Conservation (phyloP, 2,797 vertebrate species). For the Cyclura pinguis region DNA sequence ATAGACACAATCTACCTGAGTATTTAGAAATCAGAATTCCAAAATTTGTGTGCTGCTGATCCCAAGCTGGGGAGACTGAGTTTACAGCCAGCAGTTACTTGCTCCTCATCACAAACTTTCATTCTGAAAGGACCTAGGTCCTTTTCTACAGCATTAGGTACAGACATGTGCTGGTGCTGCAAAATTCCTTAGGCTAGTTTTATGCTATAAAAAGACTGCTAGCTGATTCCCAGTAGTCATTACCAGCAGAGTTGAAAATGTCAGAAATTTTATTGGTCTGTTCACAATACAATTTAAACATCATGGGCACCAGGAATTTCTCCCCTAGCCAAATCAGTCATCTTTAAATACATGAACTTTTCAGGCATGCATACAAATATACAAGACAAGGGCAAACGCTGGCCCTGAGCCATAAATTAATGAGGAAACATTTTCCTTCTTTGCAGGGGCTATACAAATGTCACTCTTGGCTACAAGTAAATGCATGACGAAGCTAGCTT, state of each 20-base stretch:
- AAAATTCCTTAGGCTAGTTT: slow-evolving; percentile 26
- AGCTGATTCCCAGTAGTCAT: slow-evolving; percentile 54
- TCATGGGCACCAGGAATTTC: slow-evolving; percentile 71
- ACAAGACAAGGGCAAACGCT: slow-evolving; percentile 49
- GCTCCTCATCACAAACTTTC: not conserved
- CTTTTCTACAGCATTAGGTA: slow-evolving; percentile 20
- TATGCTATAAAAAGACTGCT: not conserved
- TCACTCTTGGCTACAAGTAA: not conserved
- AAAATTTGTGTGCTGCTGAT: not conserved
- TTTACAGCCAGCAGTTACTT: not conserved
- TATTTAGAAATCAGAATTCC: not conserved
- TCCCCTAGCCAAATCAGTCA: slow-evolving; percentile 61
- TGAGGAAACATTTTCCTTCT: slow-evolving; percentile 19
- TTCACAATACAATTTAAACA: slow-evolving; percentile 65
- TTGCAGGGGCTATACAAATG: not conserved
- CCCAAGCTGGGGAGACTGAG: not conserved
- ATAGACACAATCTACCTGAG: not conserved
- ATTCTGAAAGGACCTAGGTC: slow-evolving; percentile 8
- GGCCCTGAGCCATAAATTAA: slow-evolving; percentile 28
- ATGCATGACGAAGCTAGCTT: not conserved
- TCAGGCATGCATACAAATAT: slow-evolving; percentile 55
- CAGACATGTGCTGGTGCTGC: slow-evolving; percentile 34
- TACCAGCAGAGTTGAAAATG: slow-evolving; percentile 62
- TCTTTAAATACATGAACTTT: slow-evolving; percentile 69
- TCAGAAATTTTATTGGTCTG: slow-evolving; percentile 57